Evolutionary conservation across 1,140 invertebrate genomes (phyloP), one percentile per base, ranked within the genome.

Genomic region (Globodera rostochiensis): DNA sequence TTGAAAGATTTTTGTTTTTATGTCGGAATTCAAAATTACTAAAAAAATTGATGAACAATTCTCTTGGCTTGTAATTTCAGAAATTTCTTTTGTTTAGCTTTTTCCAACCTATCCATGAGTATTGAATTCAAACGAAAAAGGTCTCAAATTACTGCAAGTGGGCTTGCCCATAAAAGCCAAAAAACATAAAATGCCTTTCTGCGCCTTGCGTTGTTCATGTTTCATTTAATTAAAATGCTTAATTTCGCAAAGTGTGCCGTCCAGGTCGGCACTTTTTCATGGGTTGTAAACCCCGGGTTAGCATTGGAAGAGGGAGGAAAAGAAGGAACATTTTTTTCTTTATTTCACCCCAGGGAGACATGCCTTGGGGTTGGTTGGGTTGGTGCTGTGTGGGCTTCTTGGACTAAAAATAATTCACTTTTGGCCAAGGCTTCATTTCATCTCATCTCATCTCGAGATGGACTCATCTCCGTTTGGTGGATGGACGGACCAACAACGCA

Each of bases 391-490:
- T 45, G 11, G 21, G 21, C 36, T 71, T 47, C 69, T 1, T 71
- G 21, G 69, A 36, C n/a, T 25, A 75, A 75, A 75, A 25, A 75
- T 75, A 60, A 60, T 75, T 57, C 21, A 21, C 60, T 75, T 75
- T 75, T 67, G 69, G 50, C 50, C 57, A 64, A 64, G 57, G 57
- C 57, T 64, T 64, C 57, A 64, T 64, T 11, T 13, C 57, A 64
- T 64, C 57, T 19, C 57, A 64, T 64, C 57, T 19, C 53, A 53
- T 53, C 57, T 64, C 5, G 13, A 64, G 57, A 64, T 19, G 57
- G 57, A 64, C 13, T 19, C 57, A 64, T 64, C 57, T 64, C 19
- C 57, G 13, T 64, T 64, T 64, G 74, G n/a, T 60, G 74, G 74
- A 21, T 49, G 69, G 5, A 71, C 36, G 36, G 46, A 71, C 19